A percentile compares a stretch with the other conserved stretches of the same genome.
These are phyloP conservation scores for Percopsis omiscomaycus DNA, from an alignment of 2,797 vertebrate genomes.

Conservation along the genomic window DNA sequence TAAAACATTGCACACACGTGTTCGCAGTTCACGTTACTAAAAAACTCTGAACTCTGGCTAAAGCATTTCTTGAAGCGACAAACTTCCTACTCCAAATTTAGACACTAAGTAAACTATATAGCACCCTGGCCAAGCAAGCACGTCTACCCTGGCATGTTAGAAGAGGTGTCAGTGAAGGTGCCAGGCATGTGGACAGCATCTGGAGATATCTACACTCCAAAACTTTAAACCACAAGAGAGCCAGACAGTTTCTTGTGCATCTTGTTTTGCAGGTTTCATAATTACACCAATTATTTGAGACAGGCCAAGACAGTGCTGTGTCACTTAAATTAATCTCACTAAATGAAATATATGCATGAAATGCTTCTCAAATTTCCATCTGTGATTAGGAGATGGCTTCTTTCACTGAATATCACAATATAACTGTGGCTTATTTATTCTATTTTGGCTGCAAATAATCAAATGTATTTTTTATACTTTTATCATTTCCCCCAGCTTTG, in stretches of 20 bases:
- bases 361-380: no score
- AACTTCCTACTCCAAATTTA: constrained; percentile 34
- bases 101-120: constrained; percentile 20
- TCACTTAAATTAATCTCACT: constrained; percentile 40
- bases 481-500: no score
- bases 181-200: constrained; percentile 74
- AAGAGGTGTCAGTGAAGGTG: constrained; percentile 58
- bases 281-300: constrained; percentile 31
- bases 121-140: constrained; percentile 25
- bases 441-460: no score
- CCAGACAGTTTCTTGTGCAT: constrained; percentile 54
- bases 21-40: constrained; percentile 13
- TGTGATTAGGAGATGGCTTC: no score
- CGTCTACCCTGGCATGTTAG: constrained; percentile 48
- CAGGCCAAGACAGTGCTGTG: constrained; percentile 8
- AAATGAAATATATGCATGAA: constrained; percentile 6
- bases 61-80: constrained; percentile 33
- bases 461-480: no score
- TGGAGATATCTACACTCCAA: constrained; percentile 58
- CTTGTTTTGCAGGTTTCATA: constrained; percentile 62
- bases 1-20: constrained; percentile 15
- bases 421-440: no score
- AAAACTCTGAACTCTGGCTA: constrained; percentile 4
- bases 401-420: not conserved
- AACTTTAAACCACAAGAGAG: constrained; percentile 59